Evolutionary conservation across 2,888 invertebrate genomes (phyloP).

Genomic region (Caenorhabditis wallacei): DNA sequence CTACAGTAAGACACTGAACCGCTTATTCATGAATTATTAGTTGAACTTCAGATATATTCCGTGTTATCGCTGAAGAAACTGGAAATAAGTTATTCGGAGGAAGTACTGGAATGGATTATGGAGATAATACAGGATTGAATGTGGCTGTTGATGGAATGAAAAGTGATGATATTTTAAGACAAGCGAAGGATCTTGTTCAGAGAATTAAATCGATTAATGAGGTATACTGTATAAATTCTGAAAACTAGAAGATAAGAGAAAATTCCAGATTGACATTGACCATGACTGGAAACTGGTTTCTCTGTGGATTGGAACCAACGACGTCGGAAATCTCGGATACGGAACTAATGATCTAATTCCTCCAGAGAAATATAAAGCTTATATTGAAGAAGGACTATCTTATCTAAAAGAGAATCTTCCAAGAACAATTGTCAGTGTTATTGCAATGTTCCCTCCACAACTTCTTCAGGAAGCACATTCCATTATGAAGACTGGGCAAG

Average conservation of each 20-base stretch:
- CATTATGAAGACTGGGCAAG: slow-evolving; percentile 66
- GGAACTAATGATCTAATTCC: slow-evolving; percentile 41
- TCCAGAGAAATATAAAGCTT: slow-evolving; percentile 50
- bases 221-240: slow-evolving; percentile 9
- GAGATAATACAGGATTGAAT: slow-evolving; percentile 63
- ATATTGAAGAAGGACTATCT: slow-evolving; percentile 52
- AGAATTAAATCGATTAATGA: slow-evolving; percentile 22
- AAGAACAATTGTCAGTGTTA: slow-evolving; percentile 63
- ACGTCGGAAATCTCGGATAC: slow-evolving; percentile 65
- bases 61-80: slow-evolving; percentile 85
- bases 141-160: slow-evolving; percentile 73
- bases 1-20: slow-evolving; percentile 41
- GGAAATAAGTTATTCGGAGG: slow-evolving; percentile 88
- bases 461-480: slow-evolving; percentile 63
- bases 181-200: slow-evolving; percentile 63
- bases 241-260: not conserved
- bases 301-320: slow-evolving; percentile 79
- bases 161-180: slow-evolving; percentile 70
- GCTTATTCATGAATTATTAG: not conserved
- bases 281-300: slow-evolving; percentile 78
- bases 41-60: slow-evolving; percentile 86
- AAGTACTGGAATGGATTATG: slow-evolving; percentile 87
- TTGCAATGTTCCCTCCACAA: slow-evolving; percentile 67
- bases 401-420: slow-evolving; percentile 64
- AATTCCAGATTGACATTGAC: slow-evolving; percentile 61